Base-by-base conservation (phyloP, 2,113 vertebrate genomes). In the Limanda limanda region DNA sequence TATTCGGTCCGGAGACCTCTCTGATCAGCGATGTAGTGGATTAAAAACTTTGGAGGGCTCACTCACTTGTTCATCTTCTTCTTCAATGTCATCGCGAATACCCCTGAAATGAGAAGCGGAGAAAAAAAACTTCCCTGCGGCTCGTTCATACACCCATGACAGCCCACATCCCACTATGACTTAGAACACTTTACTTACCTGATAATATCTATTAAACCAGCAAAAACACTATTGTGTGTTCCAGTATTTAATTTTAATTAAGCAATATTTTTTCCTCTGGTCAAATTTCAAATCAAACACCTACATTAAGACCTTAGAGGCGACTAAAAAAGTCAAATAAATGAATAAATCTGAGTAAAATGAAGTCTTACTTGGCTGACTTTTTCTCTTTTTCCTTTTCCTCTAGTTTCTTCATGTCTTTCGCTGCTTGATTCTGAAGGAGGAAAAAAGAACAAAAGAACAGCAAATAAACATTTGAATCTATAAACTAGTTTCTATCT, bases 41-140 rank as follows among this genome's bases (percentile, higher is more conserved):
- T 87, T 87, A 86, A 93, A 95, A 97, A 97, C 94, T 94, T 93
- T 95, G 95, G 93, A 95, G 95, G 91, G 90, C 94, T 98, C 96
- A 99, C 97, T 99, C 97, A 99, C 98, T 98, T 99, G 98, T 92
- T 99, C 98, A 98, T 99, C 98, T 96, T 99, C 98, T 93, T 99
- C 98, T 97, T 99, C 98, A 96, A 99, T 99, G 97, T 99, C 98
- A 97, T 99, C 98, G 93, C 98, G 96, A 95, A 99, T 98, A 97
- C 98, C 98, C 98, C 98, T 99, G 97, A 94, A 99, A 99, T 96
- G 97, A 99, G 89, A 99, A 99, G 96, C 95, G 96, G 96, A 98
- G 96, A 99, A 98, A 99, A 94, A 94, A 98, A 98, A 99, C 98
- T 99, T 99, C 98, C 98, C 98, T 99, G 97, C 98, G 96, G 96